phyloP scores from a whole-genome alignment of 2,888 invertebrate genomes.

The Parascotia fuliginaria region DNA sequence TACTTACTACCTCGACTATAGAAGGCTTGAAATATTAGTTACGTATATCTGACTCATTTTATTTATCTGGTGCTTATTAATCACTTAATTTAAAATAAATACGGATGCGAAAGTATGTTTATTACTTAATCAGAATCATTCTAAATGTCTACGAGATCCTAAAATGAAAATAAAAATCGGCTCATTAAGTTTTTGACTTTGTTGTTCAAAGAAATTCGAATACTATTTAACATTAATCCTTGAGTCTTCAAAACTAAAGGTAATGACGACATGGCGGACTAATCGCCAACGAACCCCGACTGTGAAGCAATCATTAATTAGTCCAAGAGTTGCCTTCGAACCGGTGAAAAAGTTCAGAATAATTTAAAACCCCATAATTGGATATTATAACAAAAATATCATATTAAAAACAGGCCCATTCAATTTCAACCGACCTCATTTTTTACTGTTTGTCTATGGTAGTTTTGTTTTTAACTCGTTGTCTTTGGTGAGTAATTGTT shows the following conservation, averaged over 20 bases:
- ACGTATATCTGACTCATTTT: not conserved
- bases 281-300: conserved; percentile 60
- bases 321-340: conserved; percentile 71
- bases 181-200: conserved; percentile 9
- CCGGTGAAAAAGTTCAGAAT: conserved; percentile 70
- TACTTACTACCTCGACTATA: too few relatives aligned
- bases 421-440: conserved; percentile 73
- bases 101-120: not conserved
- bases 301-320: conserved; percentile 82
- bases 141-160: not conserved
- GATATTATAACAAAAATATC: conserved; percentile 80
- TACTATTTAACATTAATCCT: conserved; percentile 39
- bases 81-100: not conserved
- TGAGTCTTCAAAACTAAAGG: conserved; percentile 35
- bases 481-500: conserved; percentile 53
- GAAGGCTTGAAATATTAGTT: too few relatives aligned
- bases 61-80: not conserved
- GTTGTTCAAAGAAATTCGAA: conserved; percentile 24
- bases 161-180: conserved; percentile 2
- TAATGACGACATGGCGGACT: conserved; percentile 36
- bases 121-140: not conserved
- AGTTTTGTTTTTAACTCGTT: conserved; percentile 51
- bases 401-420: conserved; percentile 69
- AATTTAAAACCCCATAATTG: conserved; percentile 77
- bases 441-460: conserved; percentile 71